These are phyloP conservation scores for Pterophyllum scalare DNA, from an alignment of 2,113 vertebrate genomes.

Conservation along the genomic window DNA sequence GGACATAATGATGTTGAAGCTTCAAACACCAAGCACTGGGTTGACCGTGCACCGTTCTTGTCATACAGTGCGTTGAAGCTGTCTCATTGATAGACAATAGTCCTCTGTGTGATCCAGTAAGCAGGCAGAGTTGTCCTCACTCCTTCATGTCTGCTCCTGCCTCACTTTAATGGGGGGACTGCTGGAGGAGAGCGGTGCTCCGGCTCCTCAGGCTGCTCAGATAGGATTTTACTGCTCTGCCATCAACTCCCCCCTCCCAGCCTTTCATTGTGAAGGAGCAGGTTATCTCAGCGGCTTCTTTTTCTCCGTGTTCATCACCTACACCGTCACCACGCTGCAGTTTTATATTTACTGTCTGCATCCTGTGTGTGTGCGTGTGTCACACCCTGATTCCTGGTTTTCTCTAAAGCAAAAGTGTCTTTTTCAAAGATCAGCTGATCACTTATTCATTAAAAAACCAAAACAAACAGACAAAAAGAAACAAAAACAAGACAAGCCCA, in stretches of 20 bases:
- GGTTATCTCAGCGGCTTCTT: slow-evolving; percentile 1
- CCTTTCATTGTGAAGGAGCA: slow-evolving; percentile 47
- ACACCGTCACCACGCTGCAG: slow-evolving; percentile 24
- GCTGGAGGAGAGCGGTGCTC: not conserved
- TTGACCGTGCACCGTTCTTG: too few relatives aligned
- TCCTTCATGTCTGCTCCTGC: slow-evolving; percentile 49
- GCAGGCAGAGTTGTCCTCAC: slow-evolving; percentile 34
- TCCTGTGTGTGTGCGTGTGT: not conserved
- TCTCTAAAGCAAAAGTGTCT: accelerated
- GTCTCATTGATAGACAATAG: slow-evolving; percentile 49
- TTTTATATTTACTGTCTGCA: slow-evolving; percentile 23
- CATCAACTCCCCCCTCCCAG: slow-evolving; percentile 21
- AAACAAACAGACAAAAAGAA: not conserved
- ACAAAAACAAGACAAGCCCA: not conserved
- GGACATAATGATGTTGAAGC: not conserved
- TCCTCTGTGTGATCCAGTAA: slow-evolving; percentile 45
- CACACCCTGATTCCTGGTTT: not conserved
- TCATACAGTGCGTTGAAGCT: not conserved
- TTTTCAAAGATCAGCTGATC: not conserved
- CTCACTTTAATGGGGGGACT: slow-evolving; percentile 17
- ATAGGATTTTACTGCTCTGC: slow-evolving; percentile 51
- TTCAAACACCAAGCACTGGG: too few relatives aligned
- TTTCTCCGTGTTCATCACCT: not conserved
- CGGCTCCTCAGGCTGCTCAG: slow-evolving; percentile 31
- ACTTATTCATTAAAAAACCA: accelerated